These are phyloP conservation scores for Acinonyx jubatus DNA, from an alignment of 2,113 vertebrate species.

Conservation along the genomic window DNA sequence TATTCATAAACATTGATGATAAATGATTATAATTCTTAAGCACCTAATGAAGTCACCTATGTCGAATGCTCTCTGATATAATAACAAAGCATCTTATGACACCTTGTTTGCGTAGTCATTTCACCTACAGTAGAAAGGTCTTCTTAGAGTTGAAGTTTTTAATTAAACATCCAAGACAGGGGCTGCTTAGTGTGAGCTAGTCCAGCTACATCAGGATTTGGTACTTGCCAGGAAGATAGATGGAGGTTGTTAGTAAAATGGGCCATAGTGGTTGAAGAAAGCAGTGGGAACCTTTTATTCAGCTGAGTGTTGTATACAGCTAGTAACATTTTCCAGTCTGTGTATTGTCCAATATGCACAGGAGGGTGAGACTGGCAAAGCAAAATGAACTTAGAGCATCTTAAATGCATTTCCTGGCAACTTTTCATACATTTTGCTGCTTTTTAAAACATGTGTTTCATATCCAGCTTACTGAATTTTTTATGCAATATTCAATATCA, in stretches of 20 bases:
- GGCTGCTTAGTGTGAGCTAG: neutral
- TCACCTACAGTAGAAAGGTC: neutral
- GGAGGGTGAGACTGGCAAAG: neutral
- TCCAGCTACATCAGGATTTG: conserved; percentile 26
- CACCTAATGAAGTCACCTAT: neutral
- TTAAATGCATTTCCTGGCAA: neutral
- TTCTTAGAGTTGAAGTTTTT: conserved; percentile 44
- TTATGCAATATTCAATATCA: neutral
- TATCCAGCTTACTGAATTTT: conserved; percentile 5
- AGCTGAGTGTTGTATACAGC: neutral
- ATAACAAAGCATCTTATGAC: neutral
- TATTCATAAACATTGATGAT: neutral
- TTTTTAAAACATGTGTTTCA: neutral
- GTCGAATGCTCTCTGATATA: neutral
- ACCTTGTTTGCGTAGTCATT: neutral
- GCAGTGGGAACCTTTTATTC: conserved; percentile 47
- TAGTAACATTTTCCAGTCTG: conserved; percentile 6
- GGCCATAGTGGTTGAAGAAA: conserved; percentile 46
- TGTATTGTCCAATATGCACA: neutral
- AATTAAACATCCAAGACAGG: conserved; percentile 37
- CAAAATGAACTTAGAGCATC: conserved; percentile 11
- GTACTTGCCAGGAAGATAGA: conserved; percentile 48
- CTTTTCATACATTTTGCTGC: neutral
- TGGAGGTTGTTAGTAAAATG: conserved; percentile 56
- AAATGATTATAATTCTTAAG: conserved; percentile 15